Evolutionary conservation across 2,888 invertebrate species (phyloP).

Genomic region (Netelia virgata): DNA sequence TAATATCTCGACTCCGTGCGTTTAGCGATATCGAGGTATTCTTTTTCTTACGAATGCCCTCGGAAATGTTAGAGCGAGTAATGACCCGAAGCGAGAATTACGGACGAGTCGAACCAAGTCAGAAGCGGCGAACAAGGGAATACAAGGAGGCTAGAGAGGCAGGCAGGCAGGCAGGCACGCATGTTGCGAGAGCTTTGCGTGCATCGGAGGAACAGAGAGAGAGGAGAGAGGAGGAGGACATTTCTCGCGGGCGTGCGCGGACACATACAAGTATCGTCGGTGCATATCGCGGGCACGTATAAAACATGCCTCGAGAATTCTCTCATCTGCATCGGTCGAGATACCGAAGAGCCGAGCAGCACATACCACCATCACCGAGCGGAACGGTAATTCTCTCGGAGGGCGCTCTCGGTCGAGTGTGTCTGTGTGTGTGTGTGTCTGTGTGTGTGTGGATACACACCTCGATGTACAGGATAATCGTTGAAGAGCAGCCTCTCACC

Average conservation of each 20-base stretch:
- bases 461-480: constrained; percentile 30
- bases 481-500: not conserved
- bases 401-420: constrained; percentile 20
- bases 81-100: constrained; percentile 58
- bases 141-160: constrained; percentile 61
- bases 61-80: constrained; percentile 53
- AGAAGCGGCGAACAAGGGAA: constrained; percentile 52
- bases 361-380: constrained; percentile 45
- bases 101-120: constrained; percentile 19
- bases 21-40: not conserved
- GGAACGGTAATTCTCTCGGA: constrained; percentile 58
- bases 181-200: constrained; percentile 12
- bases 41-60: constrained; percentile 44
- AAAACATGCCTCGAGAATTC: constrained; percentile 65
- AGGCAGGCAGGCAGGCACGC: constrained; percentile 70
- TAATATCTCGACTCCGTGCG: not conserved
- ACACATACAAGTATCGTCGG: constrained; percentile 46
- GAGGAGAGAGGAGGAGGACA: constrained; percentile 45
- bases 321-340: constrained; percentile 65
- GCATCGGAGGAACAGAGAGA: constrained; percentile 2
- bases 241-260: constrained; percentile 32
- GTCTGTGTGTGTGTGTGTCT: not conserved
- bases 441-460: not conserved
- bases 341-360: constrained; percentile 41
- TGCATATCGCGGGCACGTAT: constrained; percentile 66